Base-by-base conservation (phyloP, 2,888 invertebrate genomes). In the Rhagonycha lutea region DNA sequence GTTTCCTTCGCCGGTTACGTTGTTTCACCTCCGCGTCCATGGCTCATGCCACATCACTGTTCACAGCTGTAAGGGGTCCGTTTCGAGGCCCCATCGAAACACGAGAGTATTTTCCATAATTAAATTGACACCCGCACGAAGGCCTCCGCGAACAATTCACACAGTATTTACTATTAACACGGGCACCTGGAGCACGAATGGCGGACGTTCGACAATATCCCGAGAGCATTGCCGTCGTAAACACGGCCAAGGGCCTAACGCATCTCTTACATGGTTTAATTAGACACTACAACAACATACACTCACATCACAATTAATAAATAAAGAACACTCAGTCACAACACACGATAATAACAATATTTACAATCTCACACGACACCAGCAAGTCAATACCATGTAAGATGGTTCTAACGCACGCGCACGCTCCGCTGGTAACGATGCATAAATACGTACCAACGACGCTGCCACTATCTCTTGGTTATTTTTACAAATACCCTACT, bases 11-110 rank as follows among this genome's bases (percentile, higher is more conserved):
- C 89, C 95, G 92, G 89, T 95, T 96, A 89, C 94, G 92, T 91
- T 94, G 94, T 90, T 94, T 94, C 90, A 93, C 93, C 92, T 94
- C 94, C 91, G 92, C 93, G 92, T 94, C 94, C 94, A 94, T 94
- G 90, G 91, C 91, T 91, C 91, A 91, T 90, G 79, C 79, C 81
- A 79, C 80, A 80, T 80, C 80, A 81, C 80, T 81, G 79, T 89
- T 89, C 89, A 87, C 90, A 89, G 89, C 88, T 89, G 89, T 79
- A 76, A 70, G 76, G 77, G 78, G 79, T 76, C 78, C 82, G 82
- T 83, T 83, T 83, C 83, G 83, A 90, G 89, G 88, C 87, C 89
- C 89, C 90, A 82, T 81, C 81, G 80, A 63, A 63, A 73, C 75
- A 61, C 68, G 32, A 67, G 24, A 29, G 63, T 69, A 23, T 61